These are phyloP conservation scores for Calvadosia cruxmelitensis DNA, from an alignment of 30 jellyfish, hydroid and myxozoan genomes.

Conservation along the genomic window DNA sequence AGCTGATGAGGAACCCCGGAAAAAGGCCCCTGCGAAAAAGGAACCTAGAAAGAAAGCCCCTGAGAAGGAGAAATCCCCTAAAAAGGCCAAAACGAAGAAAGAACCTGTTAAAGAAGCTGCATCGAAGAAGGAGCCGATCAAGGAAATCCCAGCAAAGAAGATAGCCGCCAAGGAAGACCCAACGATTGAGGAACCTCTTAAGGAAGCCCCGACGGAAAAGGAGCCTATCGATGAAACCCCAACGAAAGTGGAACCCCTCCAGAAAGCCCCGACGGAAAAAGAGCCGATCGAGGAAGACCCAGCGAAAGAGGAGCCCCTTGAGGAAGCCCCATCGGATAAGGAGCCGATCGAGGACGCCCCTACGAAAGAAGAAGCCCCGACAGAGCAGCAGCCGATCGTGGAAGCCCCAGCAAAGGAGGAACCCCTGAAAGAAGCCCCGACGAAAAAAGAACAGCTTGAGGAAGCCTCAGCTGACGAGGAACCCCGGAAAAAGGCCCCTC, in stretches of 20 bases:
- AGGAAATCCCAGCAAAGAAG: neutral
- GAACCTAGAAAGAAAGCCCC: too few relatives aligned
- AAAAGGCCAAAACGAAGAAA: too few relatives aligned
- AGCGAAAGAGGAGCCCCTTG: conserved; percentile 9
- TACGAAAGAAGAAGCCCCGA: too few relatives aligned
- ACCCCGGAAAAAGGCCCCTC: conserved; percentile 2
- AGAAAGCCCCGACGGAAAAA: neutral
- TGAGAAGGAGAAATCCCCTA: too few relatives aligned
- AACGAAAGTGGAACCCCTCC: too few relatives aligned
- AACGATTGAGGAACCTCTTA: neutral
- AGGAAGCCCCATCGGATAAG: neutral
- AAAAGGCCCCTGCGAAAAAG: neutral
- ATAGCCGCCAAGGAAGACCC: neutral
- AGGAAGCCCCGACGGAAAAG: too few relatives aligned
- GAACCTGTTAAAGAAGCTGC: neutral
- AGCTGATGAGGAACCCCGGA: neutral
- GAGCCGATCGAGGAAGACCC: neutral
- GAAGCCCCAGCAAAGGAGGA: neutral
- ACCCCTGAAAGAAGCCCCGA: neutral
- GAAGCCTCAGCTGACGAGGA: neutral
- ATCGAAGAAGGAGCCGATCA: too few relatives aligned
- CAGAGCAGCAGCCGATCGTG: neutral
- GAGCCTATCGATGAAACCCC: too few relatives aligned
- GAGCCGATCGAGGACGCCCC: neutral
- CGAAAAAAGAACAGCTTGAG: neutral